Evolutionary conservation across 1,140 invertebrate genomes (phyloP).

Genomic region (Lysiphlebus fabarum): DNA sequence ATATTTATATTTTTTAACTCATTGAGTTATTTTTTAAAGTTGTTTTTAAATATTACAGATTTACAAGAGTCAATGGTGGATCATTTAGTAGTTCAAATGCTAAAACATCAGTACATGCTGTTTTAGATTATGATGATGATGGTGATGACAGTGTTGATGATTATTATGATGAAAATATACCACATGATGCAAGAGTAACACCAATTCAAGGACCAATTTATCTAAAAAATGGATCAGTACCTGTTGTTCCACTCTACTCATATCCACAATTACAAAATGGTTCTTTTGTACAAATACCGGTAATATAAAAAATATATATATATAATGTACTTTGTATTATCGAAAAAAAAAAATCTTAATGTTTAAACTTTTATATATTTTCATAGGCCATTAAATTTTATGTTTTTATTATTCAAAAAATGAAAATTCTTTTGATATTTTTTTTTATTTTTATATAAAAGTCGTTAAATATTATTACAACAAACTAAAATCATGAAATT

Average conservation of each 20-base stretch:
- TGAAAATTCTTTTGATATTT: no score
- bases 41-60: constrained; percentile 35
- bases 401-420: no score
- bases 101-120: constrained; percentile 67
- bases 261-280: constrained; percentile 80
- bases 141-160: constrained; percentile 59
- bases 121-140: constrained; percentile 65
- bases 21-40: constrained; percentile 13
- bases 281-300: constrained; percentile 80
- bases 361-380: no score
- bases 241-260: constrained; percentile 80
- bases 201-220: constrained; percentile 79
- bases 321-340: neutral
- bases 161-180: constrained; percentile 50
- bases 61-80: constrained; percentile 57
- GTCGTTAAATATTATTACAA: no score
- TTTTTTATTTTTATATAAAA: no score
- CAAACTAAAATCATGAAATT: no score
- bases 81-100: constrained; percentile 51
- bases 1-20: constrained; percentile 3
- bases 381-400: no score
- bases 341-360: no score
- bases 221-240: constrained; percentile 74
- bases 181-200: constrained; percentile 59
- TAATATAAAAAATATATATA: constrained; percentile 56